Conservation (phyloP, 2,797 vertebrate species). For the Steatocranus sp. region DNA sequence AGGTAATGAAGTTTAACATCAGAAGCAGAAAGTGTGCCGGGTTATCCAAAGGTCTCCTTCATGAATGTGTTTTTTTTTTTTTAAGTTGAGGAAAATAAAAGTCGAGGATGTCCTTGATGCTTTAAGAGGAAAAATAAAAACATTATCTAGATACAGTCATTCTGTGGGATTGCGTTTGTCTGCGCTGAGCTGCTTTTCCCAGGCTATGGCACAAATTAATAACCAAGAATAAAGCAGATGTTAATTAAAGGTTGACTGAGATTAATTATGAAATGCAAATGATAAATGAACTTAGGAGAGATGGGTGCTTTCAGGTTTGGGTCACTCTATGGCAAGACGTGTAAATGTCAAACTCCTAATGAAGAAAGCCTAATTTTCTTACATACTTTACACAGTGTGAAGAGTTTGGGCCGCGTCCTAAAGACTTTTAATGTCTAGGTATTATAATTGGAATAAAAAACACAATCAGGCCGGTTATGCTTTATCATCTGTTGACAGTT, state of each 20-base stretch:
- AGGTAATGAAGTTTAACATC: not conserved
- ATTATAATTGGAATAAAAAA: not conserved
- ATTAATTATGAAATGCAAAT: conserved; percentile 71
- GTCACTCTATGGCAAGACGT: not conserved
- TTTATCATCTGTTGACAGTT: not conserved
- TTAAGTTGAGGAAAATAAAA: not conserved
- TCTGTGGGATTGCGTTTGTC: not conserved
- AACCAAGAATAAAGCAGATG: not conserved
- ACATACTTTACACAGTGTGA: not conserved
- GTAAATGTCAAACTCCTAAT: conserved; percentile 44
- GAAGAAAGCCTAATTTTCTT: not conserved
- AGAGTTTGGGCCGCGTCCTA: not conserved
- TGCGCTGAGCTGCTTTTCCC: not conserved
- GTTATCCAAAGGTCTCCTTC: not conserved
- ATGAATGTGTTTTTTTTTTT: accelerated
- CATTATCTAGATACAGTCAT: not conserved
- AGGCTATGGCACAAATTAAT: conserved; percentile 26
- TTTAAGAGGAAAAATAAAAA: not conserved
- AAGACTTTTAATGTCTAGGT: not conserved
- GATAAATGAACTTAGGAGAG: not conserved
- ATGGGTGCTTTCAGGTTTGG: conserved; percentile 21
- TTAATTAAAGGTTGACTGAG: conserved; percentile 62
- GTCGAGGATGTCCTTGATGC: not conserved
- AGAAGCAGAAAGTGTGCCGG: not conserved
- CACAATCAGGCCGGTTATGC: not conserved